These are phyloP conservation scores for Atherinomorus stipes DNA, from an alignment of 2,113 vertebrate genomes.

Conservation along the genomic window DNA sequence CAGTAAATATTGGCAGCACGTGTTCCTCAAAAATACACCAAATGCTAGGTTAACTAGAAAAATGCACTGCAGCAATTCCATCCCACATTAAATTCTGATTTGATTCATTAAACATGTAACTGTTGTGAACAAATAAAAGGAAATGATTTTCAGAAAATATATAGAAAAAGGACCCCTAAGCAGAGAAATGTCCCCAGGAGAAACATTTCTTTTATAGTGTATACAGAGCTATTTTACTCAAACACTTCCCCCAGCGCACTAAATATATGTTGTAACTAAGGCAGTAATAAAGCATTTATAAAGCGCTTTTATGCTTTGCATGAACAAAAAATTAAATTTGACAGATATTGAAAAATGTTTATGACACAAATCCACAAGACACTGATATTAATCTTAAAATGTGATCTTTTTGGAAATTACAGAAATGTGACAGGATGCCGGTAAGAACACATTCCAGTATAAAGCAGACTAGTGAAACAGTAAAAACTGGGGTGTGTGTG, in stretches of 20 bases:
- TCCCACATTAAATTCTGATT: neutral
- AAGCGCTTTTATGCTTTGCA: neutral
- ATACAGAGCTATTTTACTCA: neutral
- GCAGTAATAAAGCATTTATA: slow-evolving; percentile 6
- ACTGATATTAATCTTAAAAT: neutral
- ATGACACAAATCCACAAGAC: slow-evolving; percentile 3
- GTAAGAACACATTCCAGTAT: slow-evolving; percentile 12
- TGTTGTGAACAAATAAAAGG: neutral
- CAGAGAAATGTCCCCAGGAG: neutral
- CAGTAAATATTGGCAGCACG: neutral
- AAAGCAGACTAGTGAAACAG: neutral
- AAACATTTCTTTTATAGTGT: neutral
- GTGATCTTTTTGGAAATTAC: neutral
- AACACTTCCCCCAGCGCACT: too few relatives aligned
- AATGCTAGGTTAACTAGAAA: neutral
- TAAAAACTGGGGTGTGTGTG: neutral
- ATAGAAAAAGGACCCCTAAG: neutral
- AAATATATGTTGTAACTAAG: slow-evolving; percentile 5
- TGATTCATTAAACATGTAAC: neutral
- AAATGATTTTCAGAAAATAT: neutral
- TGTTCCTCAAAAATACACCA: neutral
- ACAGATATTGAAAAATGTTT: neutral
- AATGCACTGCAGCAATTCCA: neutral
- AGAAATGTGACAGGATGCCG: neutral
- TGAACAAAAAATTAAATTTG: neutral